These are phyloP conservation scores for Australoheros scitulus DNA, from an alignment of 2,113 vertebrate species.

Conservation along the genomic window DNA sequence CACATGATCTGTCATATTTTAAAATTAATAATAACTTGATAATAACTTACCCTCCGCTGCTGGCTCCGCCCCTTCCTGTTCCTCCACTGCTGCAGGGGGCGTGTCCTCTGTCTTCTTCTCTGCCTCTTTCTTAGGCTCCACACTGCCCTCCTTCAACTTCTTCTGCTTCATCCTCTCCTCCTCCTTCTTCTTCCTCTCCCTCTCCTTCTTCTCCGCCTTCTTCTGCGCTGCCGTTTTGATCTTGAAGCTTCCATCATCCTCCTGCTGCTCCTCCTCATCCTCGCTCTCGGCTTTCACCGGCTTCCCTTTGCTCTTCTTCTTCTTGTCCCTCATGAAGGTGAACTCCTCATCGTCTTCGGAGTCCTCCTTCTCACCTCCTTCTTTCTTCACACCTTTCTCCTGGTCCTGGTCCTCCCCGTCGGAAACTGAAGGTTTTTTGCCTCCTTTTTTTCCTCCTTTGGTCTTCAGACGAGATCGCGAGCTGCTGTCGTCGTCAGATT, in stretches of 20 bases:
- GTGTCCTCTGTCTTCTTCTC: slow-evolving; percentile 64
- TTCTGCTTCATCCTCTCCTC: slow-evolving; percentile 78
- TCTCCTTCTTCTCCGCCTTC: slow-evolving; percentile 98
- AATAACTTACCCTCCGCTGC: slow-evolving; percentile 82
- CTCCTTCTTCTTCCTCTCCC: slow-evolving; percentile 94
- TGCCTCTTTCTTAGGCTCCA: slow-evolving; percentile 49
- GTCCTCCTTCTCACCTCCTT: slow-evolving; percentile 20
- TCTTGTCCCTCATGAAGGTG: slow-evolving; percentile 82
- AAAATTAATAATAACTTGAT: neutral
- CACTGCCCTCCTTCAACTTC: slow-evolving; percentile 76
- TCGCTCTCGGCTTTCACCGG: slow-evolving; percentile 76
- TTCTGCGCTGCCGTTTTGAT: slow-evolving; percentile 98
- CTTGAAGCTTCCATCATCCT: slow-evolving; percentile 84
- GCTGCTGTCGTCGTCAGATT: slow-evolving; percentile 83
- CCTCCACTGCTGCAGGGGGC: slow-evolving; percentile 68
- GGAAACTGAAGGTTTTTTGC: slow-evolving; percentile 69
- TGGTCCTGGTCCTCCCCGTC: slow-evolving; percentile 79
- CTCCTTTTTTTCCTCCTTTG: slow-evolving; percentile 84
- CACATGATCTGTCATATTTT: neutral
- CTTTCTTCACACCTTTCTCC: slow-evolving; percentile 61
- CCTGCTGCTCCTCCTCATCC: slow-evolving; percentile 78
- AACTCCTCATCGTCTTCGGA: slow-evolving; percentile 73
- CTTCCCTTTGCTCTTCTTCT: slow-evolving; percentile 85
- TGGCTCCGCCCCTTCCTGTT: slow-evolving; percentile 80
- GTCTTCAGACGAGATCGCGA: slow-evolving; percentile 73